Conservation (phyloP, 2,113 vertebrate species). For the Macaca fascicularis region DNA sequence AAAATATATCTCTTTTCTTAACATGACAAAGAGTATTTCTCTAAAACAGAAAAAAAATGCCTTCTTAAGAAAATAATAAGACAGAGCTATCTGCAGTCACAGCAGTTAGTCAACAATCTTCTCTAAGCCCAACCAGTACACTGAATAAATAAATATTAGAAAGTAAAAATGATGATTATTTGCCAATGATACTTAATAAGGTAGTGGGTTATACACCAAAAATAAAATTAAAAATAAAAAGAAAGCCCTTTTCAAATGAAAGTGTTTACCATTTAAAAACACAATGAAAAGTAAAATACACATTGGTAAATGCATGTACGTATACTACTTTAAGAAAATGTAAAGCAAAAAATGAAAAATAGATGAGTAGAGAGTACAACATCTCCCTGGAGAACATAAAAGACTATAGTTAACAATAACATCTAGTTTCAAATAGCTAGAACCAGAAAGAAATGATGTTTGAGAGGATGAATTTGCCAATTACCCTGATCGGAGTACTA, state of each 20-base stretch:
- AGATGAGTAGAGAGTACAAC: background rate
- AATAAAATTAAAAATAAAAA: background rate
- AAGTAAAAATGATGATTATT: background rate
- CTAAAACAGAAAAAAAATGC: background rate
- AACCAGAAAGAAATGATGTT: too few species aligned
- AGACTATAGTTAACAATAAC: background rate
- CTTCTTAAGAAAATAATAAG: background rate
- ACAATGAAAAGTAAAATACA: background rate
- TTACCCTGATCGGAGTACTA: too few species aligned
- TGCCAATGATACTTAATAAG: background rate
- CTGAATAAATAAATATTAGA: background rate
- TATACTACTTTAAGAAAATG: background rate
- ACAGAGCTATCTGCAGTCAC: background rate
- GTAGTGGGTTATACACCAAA: background rate
- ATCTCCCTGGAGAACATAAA: background rate
- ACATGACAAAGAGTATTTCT: background rate
- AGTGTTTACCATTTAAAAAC: background rate
- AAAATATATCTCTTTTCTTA: background rate
- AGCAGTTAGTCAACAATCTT: background rate
- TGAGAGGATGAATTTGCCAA: too few species aligned
- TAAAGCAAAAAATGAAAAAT: background rate
- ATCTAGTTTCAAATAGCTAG: too few species aligned
- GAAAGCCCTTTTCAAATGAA: background rate
- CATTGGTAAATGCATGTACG: background rate
- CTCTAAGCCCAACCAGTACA: background rate